A percentile compares a stretch with the other conserved stretches of the same genome.
Conservation (phyloP, 2,113 vertebrate species). For the Aix galericulata region DNA sequence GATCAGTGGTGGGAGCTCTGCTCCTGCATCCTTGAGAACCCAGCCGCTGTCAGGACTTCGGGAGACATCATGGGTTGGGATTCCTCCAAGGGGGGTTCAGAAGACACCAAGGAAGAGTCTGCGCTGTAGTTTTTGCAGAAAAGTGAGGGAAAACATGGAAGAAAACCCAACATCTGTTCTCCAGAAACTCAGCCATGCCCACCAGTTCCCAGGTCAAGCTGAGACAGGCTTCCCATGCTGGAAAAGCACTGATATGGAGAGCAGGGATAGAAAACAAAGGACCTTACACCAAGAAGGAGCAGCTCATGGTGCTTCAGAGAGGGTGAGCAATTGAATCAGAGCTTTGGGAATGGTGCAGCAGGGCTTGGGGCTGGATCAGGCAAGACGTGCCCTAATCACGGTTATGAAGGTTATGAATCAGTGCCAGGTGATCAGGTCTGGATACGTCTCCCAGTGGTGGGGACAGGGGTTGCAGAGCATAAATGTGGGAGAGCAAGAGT, state of each 20-base stretch:
- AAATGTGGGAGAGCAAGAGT: neutral
- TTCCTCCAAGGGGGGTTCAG: no score
- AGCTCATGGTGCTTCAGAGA: rapidly evolving
- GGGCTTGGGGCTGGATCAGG: neutral
- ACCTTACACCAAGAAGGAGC: neutral
- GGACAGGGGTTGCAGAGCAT: neutral
- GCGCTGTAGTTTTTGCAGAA: neutral
- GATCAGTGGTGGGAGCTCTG: neutral
- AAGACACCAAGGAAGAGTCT: neutral
- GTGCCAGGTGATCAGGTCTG: neutral
- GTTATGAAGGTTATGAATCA: neutral
- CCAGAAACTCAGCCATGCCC: neutral
- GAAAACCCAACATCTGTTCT: neutral
- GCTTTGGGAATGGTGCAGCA: neutral
- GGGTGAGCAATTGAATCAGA: neutral
- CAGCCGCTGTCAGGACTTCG: neutral
- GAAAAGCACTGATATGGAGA: neutral
- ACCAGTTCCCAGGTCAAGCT: neutral
- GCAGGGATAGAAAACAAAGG: neutral
- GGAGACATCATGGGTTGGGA: neutral
- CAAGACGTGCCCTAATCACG: rapidly evolving
- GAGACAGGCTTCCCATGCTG: neutral
- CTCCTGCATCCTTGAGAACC: neutral
- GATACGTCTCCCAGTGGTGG: neutral
- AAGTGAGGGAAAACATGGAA: neutral